Evolutionary conservation across 2,797 vertebrate species (phyloP).

Genomic region (Onychomys torridus): DNA sequence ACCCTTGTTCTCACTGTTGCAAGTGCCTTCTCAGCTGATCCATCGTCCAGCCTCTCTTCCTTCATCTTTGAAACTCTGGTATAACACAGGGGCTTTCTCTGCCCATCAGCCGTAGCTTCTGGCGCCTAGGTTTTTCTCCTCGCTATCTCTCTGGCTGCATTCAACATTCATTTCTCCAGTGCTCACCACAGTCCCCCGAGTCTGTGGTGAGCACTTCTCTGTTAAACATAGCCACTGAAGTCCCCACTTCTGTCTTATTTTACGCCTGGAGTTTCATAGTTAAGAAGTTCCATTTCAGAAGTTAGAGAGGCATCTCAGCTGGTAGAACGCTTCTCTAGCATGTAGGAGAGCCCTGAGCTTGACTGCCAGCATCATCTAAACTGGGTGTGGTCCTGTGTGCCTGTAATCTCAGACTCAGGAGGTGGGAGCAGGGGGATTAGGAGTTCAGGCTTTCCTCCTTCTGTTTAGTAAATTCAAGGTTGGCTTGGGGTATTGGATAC

Average conservation of each 20-base stretch:
- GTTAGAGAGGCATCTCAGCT: neutral
- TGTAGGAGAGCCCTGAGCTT: neutral
- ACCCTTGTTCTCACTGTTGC: neutral
- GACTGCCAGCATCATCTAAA: too few species aligned
- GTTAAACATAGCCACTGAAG: neutral
- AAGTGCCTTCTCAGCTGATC: neutral
- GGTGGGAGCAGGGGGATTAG: neutral
- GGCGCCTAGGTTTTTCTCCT: neutral
- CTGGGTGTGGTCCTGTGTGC: too few species aligned
- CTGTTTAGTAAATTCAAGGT: neutral
- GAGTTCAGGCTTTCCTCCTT: neutral
- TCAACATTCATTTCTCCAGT: neutral
- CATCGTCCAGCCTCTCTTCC: too few species aligned
- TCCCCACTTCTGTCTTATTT: conserved; percentile 32
- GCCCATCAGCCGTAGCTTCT: neutral
- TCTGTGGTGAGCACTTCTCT: neutral
- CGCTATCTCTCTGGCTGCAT: neutral
- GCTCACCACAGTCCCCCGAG: neutral
- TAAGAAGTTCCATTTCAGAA: neutral
- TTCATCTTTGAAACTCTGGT: neutral
- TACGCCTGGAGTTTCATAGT: neutral
- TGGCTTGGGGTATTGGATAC: neutral
- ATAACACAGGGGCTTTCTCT: neutral
- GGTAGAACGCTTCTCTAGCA: neutral
- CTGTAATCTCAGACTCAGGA: neutral